Percentiles rank a stretch among this genome's conserved stretches.
phyloP scores from a whole-genome alignment of 2,888 invertebrate species.

The Megamerina dolium region DNA sequence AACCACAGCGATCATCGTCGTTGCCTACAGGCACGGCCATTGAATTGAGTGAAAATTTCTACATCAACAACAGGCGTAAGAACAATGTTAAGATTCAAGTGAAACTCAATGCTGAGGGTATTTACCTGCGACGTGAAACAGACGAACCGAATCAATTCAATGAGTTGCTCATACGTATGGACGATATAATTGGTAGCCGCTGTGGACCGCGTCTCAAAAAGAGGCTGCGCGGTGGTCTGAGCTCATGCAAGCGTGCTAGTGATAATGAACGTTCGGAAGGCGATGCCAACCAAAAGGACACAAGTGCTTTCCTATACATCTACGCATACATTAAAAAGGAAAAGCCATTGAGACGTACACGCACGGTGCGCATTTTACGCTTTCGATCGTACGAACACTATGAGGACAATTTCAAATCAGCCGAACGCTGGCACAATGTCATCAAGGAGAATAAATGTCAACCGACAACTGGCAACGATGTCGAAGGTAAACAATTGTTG shows the following conservation, averaged over 20 bases:
- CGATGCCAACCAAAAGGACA: slow-evolving; percentile 58
- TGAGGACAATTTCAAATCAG: slow-evolving; percentile 75
- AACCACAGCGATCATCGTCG: no score
- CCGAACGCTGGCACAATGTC: slow-evolving; percentile 72
- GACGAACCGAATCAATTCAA: slow-evolving; percentile 57
- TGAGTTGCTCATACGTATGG: slow-evolving; percentile 67
- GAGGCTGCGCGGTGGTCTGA: slow-evolving; percentile 50
- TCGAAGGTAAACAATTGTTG: slow-evolving; percentile 51
- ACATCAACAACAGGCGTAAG: slow-evolving; percentile 58
- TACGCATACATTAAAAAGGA: slow-evolving; percentile 74
- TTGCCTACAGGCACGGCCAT: no score
- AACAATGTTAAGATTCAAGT: slow-evolving; percentile 76
- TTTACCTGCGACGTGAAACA: slow-evolving; percentile 66
- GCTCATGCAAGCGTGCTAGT: slow-evolving; percentile 62
- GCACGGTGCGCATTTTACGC: slow-evolving; percentile 73
- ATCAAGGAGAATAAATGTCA: slow-evolving; percentile 62
- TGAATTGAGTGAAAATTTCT: slow-evolving; percentile 37
- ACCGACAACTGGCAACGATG: neutral
- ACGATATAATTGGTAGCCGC: slow-evolving; percentile 75
- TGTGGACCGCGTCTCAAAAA: slow-evolving; percentile 49
- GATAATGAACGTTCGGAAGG: slow-evolving; percentile 46
- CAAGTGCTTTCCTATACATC: slow-evolving; percentile 79
- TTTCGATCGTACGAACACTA: slow-evolving; percentile 78
- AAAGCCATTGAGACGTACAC: slow-evolving; percentile 63
- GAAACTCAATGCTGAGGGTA: slow-evolving; percentile 63